A percentile compares a stretch with the other conserved stretches of the same genome.
These are phyloP conservation scores for Lepilemur ruficaudatus DNA, from an alignment of 2,797 vertebrate species.

Conservation along the genomic window DNA sequence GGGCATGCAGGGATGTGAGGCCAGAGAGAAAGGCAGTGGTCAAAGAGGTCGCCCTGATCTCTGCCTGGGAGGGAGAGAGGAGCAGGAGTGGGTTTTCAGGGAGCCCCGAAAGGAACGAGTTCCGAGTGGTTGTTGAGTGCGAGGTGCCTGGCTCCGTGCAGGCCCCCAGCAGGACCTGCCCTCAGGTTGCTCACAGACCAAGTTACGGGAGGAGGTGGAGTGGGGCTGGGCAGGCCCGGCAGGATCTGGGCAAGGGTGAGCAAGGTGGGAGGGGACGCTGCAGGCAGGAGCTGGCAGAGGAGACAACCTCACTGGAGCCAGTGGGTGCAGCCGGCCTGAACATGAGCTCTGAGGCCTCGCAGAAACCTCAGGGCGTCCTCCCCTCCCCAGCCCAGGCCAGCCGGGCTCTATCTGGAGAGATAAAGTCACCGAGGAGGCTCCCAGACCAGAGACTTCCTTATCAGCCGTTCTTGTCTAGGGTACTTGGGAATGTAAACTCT, in stretches of 20 bases:
- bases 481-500: conserved; percentile 54
- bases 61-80: background rate
- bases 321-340: background rate
- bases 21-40: background rate
- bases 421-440: conserved; percentile 42
- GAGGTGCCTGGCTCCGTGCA: background rate
- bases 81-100: background rate
- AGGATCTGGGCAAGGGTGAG: background rate
- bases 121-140: background rate
- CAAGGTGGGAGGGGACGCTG: accelerated
- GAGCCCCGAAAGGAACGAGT: background rate
- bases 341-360: background rate
- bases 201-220: no score
- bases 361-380: background rate
- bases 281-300: background rate
- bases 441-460: conserved; percentile 55
- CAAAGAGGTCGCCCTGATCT: background rate
- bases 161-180: background rate
- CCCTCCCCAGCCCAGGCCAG: background rate
- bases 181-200: background rate
- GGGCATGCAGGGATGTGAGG: background rate
- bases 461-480: background rate
- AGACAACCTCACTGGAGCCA: background rate
- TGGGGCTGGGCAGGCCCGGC: background rate
- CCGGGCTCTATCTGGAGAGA: conserved; percentile 28